phyloP scores from a whole-genome alignment of 1,140 invertebrate genomes.

The Nebria ingens region DNA sequence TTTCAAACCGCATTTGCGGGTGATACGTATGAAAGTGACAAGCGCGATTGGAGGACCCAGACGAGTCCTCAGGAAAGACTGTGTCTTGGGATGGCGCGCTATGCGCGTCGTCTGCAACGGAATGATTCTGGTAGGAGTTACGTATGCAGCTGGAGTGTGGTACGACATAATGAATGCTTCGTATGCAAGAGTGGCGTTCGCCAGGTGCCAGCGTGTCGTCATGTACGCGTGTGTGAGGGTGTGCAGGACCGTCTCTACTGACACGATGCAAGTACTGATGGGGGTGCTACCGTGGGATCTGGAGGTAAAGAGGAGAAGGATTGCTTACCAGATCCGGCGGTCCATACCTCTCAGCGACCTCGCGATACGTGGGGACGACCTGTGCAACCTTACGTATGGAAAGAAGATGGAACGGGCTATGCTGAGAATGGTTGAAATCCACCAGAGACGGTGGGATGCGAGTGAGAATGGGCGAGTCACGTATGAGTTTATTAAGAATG shows the following conservation, averaged over 20 bases:
- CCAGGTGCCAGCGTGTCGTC: background rate
- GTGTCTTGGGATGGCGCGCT: background rate
- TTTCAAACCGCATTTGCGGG: background rate
- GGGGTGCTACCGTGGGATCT: slow-evolving; percentile 18
- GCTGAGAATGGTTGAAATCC: background rate
- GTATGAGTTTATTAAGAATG: slow-evolving; percentile 4
- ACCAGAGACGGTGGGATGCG: slow-evolving; percentile 12
- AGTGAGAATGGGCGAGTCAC: slow-evolving; percentile 9
- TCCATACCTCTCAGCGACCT: background rate
- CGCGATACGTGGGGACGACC: background rate
- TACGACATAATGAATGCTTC: background rate
- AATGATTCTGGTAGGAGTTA: background rate
- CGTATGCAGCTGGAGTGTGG: background rate
- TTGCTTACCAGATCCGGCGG: slow-evolving; percentile 11
- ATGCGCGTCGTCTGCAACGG: background rate
- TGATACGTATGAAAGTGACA: background rate
- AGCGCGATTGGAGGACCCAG: background rate
- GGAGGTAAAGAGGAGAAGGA: slow-evolving; percentile 5
- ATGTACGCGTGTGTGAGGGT: background rate
- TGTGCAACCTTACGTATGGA: background rate
- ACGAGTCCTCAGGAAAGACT: background rate
- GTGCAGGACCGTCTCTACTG: background rate
- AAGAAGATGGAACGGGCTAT: background rate
- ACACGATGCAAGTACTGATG: slow-evolving; percentile 16
- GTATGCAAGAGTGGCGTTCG: background rate